Base-by-base conservation (phyloP, 2,888 invertebrate genomes). In the Erannis defoliaria region DNA sequence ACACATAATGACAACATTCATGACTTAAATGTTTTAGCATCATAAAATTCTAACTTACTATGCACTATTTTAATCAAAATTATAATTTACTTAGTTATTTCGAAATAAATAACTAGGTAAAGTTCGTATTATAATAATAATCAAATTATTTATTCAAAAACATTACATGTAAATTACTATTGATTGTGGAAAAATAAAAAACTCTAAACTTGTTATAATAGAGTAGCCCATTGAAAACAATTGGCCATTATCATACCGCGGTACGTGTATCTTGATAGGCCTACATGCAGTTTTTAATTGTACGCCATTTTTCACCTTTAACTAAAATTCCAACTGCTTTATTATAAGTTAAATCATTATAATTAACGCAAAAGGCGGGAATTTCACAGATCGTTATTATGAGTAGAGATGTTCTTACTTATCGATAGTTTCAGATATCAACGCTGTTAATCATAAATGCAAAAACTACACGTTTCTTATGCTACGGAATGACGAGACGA, bases 301-400 rank as follows among this genome's bases (percentile, higher is more conserved):
- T 31, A 48, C 48, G 42, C 26, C 10, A 54, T 49, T 60, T 54
- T 60, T 60, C 40, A 53, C 21, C 51, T 54, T 53, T 42, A 54
- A 60, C 37, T 23, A 19, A 49, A 43, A 53, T 59, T 55, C 55
- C 56, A 48, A 63, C 46, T 61, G 55, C 51, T 61, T 62, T 62
- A 55, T 61, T 59, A 51, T 46, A 38, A 57, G 61, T 61, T 31
- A 31, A 61, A 55, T 55, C 33, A 38, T 45, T 55, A 19, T 45
- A 61, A 61, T 61, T 55, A 61, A 50, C 60, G 10, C 33, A 18
- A 31, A 23, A 55, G 37, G 49, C 67, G 57, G 60, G 55, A 51
- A 58, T 66, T 67, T 62, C 57, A 64, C 57, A 62, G 50, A 57
- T 66, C 49, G 31, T 51, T 65, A 62, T 58, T 54, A 42, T 57